Evolutionary conservation across 2,888 invertebrate genomes (phyloP).

Genomic region (Limnephilus marmoratus): DNA sequence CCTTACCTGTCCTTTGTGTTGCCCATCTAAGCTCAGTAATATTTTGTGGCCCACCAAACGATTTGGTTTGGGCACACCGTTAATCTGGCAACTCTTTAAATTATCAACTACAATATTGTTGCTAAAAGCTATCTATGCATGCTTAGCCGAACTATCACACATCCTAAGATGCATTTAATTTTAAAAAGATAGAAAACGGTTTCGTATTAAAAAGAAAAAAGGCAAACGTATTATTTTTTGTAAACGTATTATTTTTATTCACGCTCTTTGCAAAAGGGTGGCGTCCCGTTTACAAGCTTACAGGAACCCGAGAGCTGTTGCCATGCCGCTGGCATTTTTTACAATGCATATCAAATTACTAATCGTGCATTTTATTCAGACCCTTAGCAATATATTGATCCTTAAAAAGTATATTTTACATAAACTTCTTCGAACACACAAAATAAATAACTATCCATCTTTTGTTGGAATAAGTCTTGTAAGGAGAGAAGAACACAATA

Average conservation of each 20-base stretch:
- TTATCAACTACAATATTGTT: too few relatives aligned
- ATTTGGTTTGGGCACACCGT: too few relatives aligned
- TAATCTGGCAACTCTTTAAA: too few relatives aligned
- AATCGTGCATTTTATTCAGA: not conserved
- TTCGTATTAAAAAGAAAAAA: not conserved
- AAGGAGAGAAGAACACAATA: slow-evolving; percentile 28
- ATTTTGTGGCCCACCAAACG: too few relatives aligned
- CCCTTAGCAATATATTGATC: slow-evolving; percentile 2
- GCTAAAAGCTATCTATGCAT: too few relatives aligned
- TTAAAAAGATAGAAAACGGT: not conserved
- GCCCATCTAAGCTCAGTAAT: too few relatives aligned
- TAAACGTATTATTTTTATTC: not conserved
- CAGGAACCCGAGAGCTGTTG: not conserved
- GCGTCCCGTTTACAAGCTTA: not conserved
- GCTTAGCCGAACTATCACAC: too few relatives aligned
- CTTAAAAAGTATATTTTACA: not conserved
- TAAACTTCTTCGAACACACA: not conserved
- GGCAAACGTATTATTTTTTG: too few relatives aligned
- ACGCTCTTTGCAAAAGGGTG: not conserved
- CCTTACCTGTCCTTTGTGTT: too few relatives aligned
- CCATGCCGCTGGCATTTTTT: not conserved
- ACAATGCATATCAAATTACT: not conserved
- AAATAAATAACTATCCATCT: not conserved
- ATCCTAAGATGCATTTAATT: too few relatives aligned
- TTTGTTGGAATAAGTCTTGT: not conserved